A percentile compares a stretch with the other conserved stretches of the same genome.
Conservation (phyloP, 1,140 invertebrate species). For the Belonocnema kinseyi region DNA sequence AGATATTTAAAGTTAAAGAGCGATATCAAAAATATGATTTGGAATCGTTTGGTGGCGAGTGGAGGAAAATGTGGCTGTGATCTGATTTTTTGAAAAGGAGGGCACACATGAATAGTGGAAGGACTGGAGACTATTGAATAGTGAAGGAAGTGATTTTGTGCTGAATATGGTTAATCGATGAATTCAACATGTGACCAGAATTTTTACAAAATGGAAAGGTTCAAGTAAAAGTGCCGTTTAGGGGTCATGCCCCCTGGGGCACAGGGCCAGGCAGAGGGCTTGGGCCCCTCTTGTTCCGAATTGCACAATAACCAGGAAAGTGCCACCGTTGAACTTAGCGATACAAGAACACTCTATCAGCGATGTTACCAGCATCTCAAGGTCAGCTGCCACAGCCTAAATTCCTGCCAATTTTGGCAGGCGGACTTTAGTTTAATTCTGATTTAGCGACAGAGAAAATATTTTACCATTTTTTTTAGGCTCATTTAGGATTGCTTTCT, state of each 20-base stretch:
- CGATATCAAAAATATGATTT: no score
- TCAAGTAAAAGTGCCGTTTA: conserved; percentile 54
- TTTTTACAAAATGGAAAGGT: conserved; percentile 55
- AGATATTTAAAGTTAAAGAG: not conserved
- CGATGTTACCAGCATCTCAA: conserved; percentile 74
- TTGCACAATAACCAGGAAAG: conserved; percentile 66
- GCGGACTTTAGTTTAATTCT: not conserved
- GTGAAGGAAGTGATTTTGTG: no score
- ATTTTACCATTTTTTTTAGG: not conserved
- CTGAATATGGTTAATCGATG: not conserved
- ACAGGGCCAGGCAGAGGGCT: conserved; percentile 67
- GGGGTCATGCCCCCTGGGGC: conserved; percentile 73
- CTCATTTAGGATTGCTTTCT: no score
- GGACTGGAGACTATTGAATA: no score
- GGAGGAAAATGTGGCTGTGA: no score
- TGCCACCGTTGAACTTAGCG: conserved; percentile 58
- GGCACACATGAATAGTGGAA: no score
- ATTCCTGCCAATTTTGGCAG: conserved; percentile 37
- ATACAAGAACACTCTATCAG: conserved; percentile 65
- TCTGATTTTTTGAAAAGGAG: no score
- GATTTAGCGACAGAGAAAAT: conserved; percentile 26
- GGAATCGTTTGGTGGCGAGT: no score
- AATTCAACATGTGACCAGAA: conserved; percentile 23
- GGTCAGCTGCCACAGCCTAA: conserved; percentile 58
- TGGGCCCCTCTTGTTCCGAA: conserved; percentile 71